Evolutionary conservation across 2,113 vertebrate species (phyloP).

Genomic region (Danionella cerebrum): DNA sequence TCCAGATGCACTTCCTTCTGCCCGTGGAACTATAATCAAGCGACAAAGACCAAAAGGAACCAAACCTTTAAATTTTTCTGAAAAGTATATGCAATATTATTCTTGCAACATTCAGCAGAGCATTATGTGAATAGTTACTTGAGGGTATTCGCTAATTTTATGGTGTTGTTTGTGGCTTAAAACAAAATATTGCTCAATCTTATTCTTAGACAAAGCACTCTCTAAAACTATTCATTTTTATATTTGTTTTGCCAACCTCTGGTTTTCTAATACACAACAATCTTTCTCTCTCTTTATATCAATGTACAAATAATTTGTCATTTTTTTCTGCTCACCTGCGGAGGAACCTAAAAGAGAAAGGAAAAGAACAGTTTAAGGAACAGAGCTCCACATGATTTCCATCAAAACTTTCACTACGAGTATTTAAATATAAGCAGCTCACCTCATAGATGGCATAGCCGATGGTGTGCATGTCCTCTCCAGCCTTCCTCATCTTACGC

Average conservation of each 20-base stretch:
- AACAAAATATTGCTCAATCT: no score
- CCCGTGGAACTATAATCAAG: conserved; percentile 45
- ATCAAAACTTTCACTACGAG: not conserved
- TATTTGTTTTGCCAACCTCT: no score
- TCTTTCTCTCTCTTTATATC: no score
- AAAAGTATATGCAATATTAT: no score
- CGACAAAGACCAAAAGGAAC: not conserved
- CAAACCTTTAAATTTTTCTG: not conserved
- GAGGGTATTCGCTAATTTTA: no score
- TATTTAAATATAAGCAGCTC: not conserved
- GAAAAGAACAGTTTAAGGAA: not conserved
- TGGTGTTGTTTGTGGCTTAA: no score
- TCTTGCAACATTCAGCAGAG: no score
- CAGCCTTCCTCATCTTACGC: conserved; percentile 63
- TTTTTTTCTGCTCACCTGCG: conserved; percentile 23
- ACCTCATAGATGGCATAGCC: conserved; percentile 74
- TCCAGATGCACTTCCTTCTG: conserved; percentile 55
- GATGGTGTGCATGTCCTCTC: conserved; percentile 71
- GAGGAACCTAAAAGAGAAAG: conserved; percentile 28
- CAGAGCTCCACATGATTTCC: not conserved
- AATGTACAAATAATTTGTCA: no score
- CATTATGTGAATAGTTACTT: no score
- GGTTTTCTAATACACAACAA: no score
- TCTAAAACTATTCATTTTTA: no score
- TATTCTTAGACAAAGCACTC: no score